Evolutionary conservation across 2,888 invertebrate species (phyloP), one percentile per base, ranked within the genome.

Genomic region (Cremastobaeus sp.): DNA sequence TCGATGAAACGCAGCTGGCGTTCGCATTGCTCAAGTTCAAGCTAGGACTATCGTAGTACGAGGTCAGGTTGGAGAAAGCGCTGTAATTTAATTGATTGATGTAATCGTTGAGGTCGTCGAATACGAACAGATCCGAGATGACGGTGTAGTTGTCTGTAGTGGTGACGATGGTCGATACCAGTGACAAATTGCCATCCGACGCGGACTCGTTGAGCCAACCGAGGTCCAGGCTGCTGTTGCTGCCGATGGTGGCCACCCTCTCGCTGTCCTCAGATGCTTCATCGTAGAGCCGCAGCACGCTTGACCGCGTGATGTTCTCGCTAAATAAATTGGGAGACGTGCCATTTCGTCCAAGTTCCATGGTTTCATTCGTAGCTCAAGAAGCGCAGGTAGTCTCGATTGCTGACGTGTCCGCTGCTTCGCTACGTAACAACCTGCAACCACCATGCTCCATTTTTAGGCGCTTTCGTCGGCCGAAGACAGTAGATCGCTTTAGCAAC

Each of bases 71-170:
- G 28, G 90, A 90, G 78, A 89, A 88, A 8, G 84, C 85, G 68
- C 87, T 87, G 78, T 91, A 90, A 79, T 91, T 92, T 21, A 91
- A 86, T 79, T 88, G 88, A 59, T 90, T 92, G 80, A 94, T 92
- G 86, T 93, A 94, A 85, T 94, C 94, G 88, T 93, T 94, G 84
- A 94, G 92, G 84, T 94, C 94, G 81, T 94, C 93, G 43, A 94
- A 91, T 59, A 93, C 82, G 70, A 87, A 86, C 14, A 87, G 83
- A 64, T 87, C 86, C 21, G 83, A 81, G 68, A 85, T 81, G 32
- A 82, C 78, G 30, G 86, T 85, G 64, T 84, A 83, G 57, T 86
- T 85, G 55, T 86, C 86, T 20, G 74, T 72, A 8, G 62, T 76
- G 9, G 78, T 77, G 18, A 77, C 64, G 21, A 65, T 71, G 30